Evolutionary conservation across 2,888 invertebrate genomes (phyloP).

Genomic region (Andrena praecox): DNA sequence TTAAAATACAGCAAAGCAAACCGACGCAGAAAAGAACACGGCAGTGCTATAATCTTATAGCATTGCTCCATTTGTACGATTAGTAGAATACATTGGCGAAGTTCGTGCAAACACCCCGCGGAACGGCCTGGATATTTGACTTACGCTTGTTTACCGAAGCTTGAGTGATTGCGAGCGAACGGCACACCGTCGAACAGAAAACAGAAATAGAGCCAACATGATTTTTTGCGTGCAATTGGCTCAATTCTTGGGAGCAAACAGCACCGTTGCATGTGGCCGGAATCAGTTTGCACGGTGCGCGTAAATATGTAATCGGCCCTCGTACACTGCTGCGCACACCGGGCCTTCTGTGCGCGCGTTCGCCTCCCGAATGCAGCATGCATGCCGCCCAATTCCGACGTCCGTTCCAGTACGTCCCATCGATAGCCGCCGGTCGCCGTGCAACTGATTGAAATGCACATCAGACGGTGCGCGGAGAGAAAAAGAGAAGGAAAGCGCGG

Average conservation of each 20-base stretch:
- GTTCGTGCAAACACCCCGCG: background rate
- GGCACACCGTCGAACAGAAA: slow-evolving; percentile 5
- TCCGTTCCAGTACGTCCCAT: slow-evolving; percentile 22
- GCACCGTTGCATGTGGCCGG: slow-evolving; percentile 30
- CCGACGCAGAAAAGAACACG: background rate
- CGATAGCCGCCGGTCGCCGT: background rate
- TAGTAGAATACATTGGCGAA: background rate
- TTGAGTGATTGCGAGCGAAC: slow-evolving; percentile 1
- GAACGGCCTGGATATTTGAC: background rate
- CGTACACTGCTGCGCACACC: slow-evolving; percentile 3
- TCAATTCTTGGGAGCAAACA: slow-evolving; percentile 57
- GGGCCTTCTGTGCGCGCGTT: background rate
- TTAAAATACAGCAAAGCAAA: background rate
- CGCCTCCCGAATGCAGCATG: slow-evolving; percentile 11
- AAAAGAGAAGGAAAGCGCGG: background rate
- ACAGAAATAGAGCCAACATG: slow-evolving; percentile 34
- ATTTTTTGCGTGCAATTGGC: slow-evolving; percentile 65
- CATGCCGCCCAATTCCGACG: slow-evolving; percentile 29
- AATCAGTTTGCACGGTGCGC: slow-evolving; percentile 60
- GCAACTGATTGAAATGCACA: slow-evolving; percentile 35
- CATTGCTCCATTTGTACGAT: background rate
- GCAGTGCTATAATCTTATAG: background rate
- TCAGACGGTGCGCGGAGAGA: background rate
- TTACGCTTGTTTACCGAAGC: background rate
- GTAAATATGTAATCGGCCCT: slow-evolving; percentile 68